Evolutionary conservation across 2,113 vertebrate species (phyloP), one percentile per base, ranked within the genome.

Genomic region (Sturnira hondurensis): DNA sequence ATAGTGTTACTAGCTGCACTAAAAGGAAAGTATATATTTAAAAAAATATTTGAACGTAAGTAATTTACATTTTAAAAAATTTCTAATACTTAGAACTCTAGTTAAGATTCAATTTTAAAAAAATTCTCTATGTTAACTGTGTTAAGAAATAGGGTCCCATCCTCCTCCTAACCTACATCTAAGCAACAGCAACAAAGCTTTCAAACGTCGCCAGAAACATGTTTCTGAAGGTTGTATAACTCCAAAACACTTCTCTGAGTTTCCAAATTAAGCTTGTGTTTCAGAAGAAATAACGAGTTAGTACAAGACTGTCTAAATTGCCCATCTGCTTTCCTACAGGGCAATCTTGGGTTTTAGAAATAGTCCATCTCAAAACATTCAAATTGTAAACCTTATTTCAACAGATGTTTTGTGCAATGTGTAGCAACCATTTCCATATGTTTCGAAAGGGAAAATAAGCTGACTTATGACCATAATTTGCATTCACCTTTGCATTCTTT

Each of bases 401-500:
- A 65, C 91, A 96, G 94, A 61, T 93, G 97, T 88, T 86, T 82
- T 47, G 58, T 61, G 52, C 26, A 52, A 41, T 0, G 9, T 61
- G 77, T 11, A 58, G 84, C 67, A 33, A 78, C 20, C 11, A 95
- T 94, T 97, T 97, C 93, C 96, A 90, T 97, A 90, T 88, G 96
- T 85, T 96, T 91, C 86, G 65, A 24, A 82, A 78, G 67, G 86
- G 63, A 85, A 94, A 95, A 85, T 73, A 73, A 83, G 63, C n/a
- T 45, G 36, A 73, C 20, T 86, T 17, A 56, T 36, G 82, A n/a
- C 82, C 36, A 43, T 67, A 28, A 76, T 97, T 94, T 97, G 91
- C 94, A 85, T 97, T n/a, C 28, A 47, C 61, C 70, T 97, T 97
- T 96, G 94, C 86, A 96, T 96, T n/a, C 68, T 80, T 52, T 68